Base-by-base conservation (phyloP, 2,797 vertebrate genomes). In the Brachymystax lenok region DNA sequence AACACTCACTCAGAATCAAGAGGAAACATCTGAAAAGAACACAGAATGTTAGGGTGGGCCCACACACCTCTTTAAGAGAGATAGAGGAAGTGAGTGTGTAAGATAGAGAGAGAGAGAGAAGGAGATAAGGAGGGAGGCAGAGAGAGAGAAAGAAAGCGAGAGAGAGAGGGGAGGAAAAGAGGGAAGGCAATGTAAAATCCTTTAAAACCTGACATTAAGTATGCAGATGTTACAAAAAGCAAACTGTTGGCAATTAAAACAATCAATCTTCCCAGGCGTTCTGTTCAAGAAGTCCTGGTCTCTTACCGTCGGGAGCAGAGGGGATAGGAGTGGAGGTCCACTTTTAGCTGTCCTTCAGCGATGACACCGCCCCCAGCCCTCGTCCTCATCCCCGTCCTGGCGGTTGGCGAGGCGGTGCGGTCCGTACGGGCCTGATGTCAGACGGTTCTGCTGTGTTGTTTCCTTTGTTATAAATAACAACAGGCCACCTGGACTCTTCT, bases 381-480 rank as follows among this genome's bases (percentile, higher is more conserved):
- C 80, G 76, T 73, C 70, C 67, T 78, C 71, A 74, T 77, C 74
- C 79, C 72, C 75, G 56, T 90, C 90, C 75, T 87, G 94, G 93
- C 92, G 94, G 91, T 19, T 7, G 16, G 64, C 28, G 16, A 14
- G 16, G 27, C 82, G 83, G 77, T 84, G 10, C 30, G 72, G 88
- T 96, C 96, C 96, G 88, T 94, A 90, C 88, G 96, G 97, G 93
- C 95, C 93, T 90, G 92, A 92, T 91, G 91, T 93, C 95, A 96
- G 95, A 93, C 76, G 88, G 92, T 95, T 97, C 95, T 96, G 95
- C 95, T 95, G 95, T 85, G 93, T 94, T 95, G 95, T 96, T 95
- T 94, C 94, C 94, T 96, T 96, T 97, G 95, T 97, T 96, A 98
- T 98, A 97, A 97, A 98, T 97, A 98, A 98, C 96, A 97, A 96